Conservation (phyloP, 2,888 invertebrate species). For the Arrhopalites spinosus region DNA sequence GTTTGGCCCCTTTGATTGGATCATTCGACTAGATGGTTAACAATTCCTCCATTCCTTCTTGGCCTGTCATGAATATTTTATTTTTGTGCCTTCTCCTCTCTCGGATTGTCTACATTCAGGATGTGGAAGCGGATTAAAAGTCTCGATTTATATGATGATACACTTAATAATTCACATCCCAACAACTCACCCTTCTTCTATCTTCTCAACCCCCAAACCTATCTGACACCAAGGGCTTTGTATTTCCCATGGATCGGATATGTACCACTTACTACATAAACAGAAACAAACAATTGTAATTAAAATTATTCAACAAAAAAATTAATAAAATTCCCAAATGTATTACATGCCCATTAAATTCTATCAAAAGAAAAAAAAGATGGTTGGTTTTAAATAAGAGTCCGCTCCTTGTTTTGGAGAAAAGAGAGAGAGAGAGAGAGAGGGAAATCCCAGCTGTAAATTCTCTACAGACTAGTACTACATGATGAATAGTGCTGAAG, state of each 20-base stretch:
- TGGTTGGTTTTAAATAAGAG: too few species aligned
- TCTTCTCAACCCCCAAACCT: too few species aligned
- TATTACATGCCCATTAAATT: too few species aligned
- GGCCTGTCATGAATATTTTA: background rate
- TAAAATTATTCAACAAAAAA: too few species aligned
- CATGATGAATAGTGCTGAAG: slow-evolving; percentile 24
- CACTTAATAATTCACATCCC: background rate
- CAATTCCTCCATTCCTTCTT: slow-evolving; percentile 14
- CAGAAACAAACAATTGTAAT: too few species aligned
- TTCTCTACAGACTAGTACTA: background rate
- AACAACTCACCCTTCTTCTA: background rate
- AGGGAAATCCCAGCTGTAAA: background rate
- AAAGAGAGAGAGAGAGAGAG: background rate
- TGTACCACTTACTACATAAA: too few species aligned
- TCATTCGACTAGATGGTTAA: background rate
- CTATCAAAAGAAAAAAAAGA: too few species aligned
- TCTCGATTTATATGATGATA: background rate
- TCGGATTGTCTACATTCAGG: background rate
- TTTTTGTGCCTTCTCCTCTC: background rate
- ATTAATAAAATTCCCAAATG: too few species aligned
- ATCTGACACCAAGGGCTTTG: too few species aligned
- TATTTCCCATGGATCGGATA: too few species aligned
- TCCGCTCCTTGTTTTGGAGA: too few species aligned
- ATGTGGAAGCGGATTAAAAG: background rate
- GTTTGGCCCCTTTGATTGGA: slow-evolving; percentile 2